These are phyloP conservation scores for Aporrectodea caliginosa DNA, from an alignment of 1,140 invertebrate species.

Conservation along the genomic window DNA sequence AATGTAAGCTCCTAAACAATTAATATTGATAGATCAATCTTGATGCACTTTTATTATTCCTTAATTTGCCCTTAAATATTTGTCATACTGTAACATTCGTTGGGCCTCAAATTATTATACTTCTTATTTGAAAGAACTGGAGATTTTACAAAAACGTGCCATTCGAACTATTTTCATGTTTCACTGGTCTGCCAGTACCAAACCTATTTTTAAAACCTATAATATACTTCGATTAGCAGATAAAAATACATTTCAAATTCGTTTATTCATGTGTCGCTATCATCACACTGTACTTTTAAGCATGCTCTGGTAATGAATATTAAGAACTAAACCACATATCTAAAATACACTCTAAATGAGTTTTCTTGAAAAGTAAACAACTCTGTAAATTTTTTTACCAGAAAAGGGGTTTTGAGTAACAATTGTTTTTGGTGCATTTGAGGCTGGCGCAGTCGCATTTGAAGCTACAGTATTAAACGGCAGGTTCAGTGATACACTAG, in stretches of 20 bases:
- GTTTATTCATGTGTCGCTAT: not conserved
- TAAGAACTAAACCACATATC: not conserved
- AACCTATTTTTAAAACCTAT: too few species aligned
- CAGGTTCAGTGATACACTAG: not conserved
- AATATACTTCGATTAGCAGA: not conserved
- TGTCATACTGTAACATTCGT: not conserved
- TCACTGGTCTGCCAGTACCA: too few species aligned
- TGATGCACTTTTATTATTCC: not conserved
- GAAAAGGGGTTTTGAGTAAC: slow-evolving; percentile 51
- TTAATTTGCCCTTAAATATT: not conserved
- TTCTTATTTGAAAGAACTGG: too few species aligned
- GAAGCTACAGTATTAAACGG: not conserved
- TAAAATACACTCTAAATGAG: not conserved
- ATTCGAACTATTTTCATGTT: too few species aligned
- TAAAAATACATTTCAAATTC: not conserved
- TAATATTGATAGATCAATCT: not conserved
- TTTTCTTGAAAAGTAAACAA: not conserved
- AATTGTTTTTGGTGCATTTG: slow-evolving; percentile 47
- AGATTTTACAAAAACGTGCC: too few species aligned
- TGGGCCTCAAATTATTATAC: not conserved
- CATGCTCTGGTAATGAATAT: not conserved
- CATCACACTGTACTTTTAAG: not conserved
- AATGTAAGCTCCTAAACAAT: not conserved
- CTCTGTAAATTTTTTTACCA: slow-evolving; percentile 36
- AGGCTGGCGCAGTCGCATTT: slow-evolving; percentile 12